Conservation (phyloP, 2,888 invertebrate species). For the Aromia moschata region DNA sequence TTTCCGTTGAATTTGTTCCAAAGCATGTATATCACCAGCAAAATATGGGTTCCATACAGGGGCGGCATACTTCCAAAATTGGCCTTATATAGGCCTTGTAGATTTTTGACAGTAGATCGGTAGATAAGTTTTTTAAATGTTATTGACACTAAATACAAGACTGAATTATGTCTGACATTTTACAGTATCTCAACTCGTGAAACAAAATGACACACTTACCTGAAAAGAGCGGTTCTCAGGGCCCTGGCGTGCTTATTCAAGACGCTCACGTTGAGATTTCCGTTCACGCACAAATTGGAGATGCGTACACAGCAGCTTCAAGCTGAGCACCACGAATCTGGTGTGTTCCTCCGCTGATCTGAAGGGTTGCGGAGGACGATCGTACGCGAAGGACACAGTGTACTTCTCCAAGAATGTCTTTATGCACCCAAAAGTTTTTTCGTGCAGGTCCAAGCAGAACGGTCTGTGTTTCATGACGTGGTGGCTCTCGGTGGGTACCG, state of each 20-base stretch:
- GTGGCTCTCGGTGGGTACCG: constrained; percentile 63
- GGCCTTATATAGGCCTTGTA: too few species aligned
- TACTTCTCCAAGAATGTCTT: constrained; percentile 68
- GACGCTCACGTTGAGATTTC: constrained; percentile 63
- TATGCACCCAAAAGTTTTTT: constrained; percentile 68
- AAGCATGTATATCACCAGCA: too few species aligned
- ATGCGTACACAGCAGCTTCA: constrained; percentile 69
- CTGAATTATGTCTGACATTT: too few species aligned
- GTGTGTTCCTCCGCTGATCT: constrained; percentile 64
- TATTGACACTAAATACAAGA: too few species aligned
- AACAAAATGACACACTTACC: constrained; percentile 55
- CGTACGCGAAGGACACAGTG: constrained; percentile 63
- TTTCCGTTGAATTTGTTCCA: too few species aligned
- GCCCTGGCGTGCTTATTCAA: constrained; percentile 67
- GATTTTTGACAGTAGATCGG: too few species aligned
- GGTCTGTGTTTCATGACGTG: constrained; percentile 68
- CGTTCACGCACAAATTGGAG: constrained; percentile 67
- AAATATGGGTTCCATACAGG: too few species aligned
- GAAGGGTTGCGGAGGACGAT: constrained; percentile 64
- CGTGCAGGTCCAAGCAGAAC: constrained; percentile 71
- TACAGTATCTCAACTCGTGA: too few species aligned
- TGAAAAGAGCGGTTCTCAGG: constrained; percentile 67
- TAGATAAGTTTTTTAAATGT: too few species aligned
- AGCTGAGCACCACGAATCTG: constrained; percentile 67
- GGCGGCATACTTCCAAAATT: too few species aligned